Percentiles rank a stretch among this genome's conserved stretches.
Conservation (phyloP, 2,888 invertebrate genomes). For the Camptogramma bilineatum region DNA sequence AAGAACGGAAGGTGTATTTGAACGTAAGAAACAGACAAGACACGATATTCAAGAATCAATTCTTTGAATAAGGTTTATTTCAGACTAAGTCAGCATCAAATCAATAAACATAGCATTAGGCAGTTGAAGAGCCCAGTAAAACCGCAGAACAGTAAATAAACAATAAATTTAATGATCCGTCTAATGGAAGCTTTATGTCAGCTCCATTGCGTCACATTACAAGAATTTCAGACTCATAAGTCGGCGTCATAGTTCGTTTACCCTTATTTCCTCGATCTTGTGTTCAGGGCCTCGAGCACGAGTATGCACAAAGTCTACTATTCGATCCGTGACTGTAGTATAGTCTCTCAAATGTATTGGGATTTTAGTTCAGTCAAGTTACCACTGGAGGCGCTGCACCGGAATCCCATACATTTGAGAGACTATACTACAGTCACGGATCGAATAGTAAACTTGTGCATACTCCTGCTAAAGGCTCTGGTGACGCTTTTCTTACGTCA, state of each 20-base stretch:
- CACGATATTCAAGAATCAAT: neutral
- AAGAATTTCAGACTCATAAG: conserved; percentile 24
- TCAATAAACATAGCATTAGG: conserved; percentile 2
- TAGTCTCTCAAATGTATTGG: too few species aligned
- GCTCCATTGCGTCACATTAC: conserved; percentile 22
- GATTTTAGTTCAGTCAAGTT: too few species aligned
- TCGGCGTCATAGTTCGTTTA: conserved; percentile 28
- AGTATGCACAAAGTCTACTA: too few species aligned
- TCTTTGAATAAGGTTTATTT: neutral
- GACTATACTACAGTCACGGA: too few species aligned
- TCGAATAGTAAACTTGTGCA: too few species aligned
- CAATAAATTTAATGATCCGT: conserved; percentile 36
- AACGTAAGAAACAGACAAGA: neutral
- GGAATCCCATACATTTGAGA: too few species aligned
- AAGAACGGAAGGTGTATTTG: neutral
- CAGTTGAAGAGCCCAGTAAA: conserved; percentile 33
- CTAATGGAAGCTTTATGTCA: conserved; percentile 30
- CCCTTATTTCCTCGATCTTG: conserved; percentile 15
- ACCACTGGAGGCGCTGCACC: too few species aligned
- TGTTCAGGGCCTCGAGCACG: too few species aligned
- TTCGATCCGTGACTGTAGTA: too few species aligned
- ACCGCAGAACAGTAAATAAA: conserved; percentile 36
- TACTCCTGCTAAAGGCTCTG: too few species aligned
- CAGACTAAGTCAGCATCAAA: neutral
- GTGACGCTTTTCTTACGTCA: conserved; percentile 9